phyloP scores from a whole-genome alignment of 2,113 vertebrate species.

The Steatornis caripensis region DNA sequence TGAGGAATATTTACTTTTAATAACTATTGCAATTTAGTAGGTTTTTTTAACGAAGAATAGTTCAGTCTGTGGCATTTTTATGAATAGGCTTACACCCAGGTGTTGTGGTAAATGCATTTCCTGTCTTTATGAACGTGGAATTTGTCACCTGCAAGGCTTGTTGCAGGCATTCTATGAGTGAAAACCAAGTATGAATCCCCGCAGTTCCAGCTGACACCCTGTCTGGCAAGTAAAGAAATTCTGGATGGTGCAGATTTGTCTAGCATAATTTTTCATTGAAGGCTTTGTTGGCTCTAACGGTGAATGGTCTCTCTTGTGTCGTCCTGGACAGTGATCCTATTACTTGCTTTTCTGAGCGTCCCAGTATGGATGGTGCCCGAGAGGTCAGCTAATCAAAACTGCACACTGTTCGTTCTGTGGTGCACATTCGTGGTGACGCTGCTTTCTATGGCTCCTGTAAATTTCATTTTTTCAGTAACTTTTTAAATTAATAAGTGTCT shows the following conservation, averaged over 20 bases:
- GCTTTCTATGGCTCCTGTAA: neutral
- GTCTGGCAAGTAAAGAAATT: neutral
- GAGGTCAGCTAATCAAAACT: neutral
- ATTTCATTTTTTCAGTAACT: neutral
- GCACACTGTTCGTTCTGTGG: neutral
- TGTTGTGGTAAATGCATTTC: neutral
- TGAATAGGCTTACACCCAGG: neutral
- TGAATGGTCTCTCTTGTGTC: neutral
- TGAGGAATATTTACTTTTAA: neutral
- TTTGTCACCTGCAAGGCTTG: neutral
- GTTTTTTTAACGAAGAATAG: neutral
- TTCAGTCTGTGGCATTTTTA: accelerated
- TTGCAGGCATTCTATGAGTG: neutral
- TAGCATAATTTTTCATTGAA: neutral
- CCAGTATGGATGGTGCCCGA: neutral
- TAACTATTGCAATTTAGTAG: neutral
- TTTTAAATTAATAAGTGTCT: neutral
- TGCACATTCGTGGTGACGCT: accelerated
- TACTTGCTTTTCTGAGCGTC: neutral
- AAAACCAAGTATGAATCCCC: neutral
- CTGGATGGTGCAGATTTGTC: neutral
- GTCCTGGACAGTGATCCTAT: neutral
- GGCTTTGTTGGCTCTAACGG: neutral
- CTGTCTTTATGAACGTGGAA: accelerated
- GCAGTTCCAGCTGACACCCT: neutral